Evolutionary conservation across 2,888 invertebrate genomes (phyloP).

Genomic region (Dynastes hyllus): DNA sequence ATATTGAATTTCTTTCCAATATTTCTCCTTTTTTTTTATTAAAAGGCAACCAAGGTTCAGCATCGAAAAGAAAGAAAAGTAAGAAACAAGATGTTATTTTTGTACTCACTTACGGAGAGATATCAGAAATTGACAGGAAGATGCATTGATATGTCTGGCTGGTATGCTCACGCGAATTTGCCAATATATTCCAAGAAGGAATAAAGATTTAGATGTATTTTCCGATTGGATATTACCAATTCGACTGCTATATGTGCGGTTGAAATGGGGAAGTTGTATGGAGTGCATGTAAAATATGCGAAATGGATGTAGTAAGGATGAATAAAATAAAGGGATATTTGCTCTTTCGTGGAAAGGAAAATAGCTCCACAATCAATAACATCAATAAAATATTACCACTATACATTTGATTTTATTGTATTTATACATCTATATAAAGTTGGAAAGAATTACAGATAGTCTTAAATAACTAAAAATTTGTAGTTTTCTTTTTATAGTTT

Average conservation of each 20-base stretch:
- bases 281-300: too few relatives aligned
- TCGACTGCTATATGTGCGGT: neutral
- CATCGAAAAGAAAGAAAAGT: conserved; percentile 2
- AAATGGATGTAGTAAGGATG: too few relatives aligned
- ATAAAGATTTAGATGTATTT: conserved; percentile 12
- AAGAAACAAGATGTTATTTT: neutral
- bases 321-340: too few relatives aligned
- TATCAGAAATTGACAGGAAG: conserved; percentile 21
- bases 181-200: neutral
- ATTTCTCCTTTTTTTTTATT: conserved; percentile 12
- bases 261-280: neutral
- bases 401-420: too few relatives aligned
- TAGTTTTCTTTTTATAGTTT: too few relatives aligned
- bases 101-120: neutral
- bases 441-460: too few relatives aligned
- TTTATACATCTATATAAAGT: too few relatives aligned
- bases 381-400: too few relatives aligned
- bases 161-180: neutral
- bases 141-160: conserved; percentile 10
- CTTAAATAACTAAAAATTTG: too few relatives aligned
- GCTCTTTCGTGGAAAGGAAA: too few relatives aligned
- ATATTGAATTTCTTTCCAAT: conserved; percentile 3
- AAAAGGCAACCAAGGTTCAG: neutral
- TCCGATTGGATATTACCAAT: conserved; percentile 7
- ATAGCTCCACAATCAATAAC: too few relatives aligned